phyloP scores from a whole-genome alignment of 2,113 vertebrate species.

The Cinclus mexicanus region DNA sequence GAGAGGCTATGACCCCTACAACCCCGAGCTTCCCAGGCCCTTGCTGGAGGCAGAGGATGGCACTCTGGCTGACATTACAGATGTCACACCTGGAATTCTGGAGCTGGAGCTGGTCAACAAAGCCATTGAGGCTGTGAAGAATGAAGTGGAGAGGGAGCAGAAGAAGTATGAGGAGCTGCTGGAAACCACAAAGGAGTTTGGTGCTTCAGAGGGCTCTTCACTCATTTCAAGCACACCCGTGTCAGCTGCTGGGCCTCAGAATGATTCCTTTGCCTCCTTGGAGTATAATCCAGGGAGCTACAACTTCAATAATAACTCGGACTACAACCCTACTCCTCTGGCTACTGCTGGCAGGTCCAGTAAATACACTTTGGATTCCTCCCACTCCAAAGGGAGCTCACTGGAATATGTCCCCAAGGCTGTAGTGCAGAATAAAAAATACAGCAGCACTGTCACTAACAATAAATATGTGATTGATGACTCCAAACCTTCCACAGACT shows the following conservation, averaged over 20 bases:
- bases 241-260: neutral
- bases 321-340: constrained; percentile 89
- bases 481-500: constrained; percentile 88
- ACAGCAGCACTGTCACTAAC: constrained; percentile 65
- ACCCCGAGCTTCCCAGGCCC: constrained; percentile 84
- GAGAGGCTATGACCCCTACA: constrained; percentile 91
- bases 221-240: neutral
- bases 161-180: constrained; percentile 88
- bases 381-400: constrained; percentile 63
- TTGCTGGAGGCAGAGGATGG: constrained; percentile 74
- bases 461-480: constrained; percentile 92
- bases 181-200: constrained; percentile 66
- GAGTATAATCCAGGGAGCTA: constrained; percentile 83
- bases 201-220: constrained; percentile 60
- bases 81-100: constrained; percentile 76
- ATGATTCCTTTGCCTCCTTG: constrained; percentile 61
- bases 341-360: constrained; percentile 57
- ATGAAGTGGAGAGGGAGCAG: constrained; percentile 90
- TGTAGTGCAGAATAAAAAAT: constrained; percentile 71
- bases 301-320: constrained; percentile 65
- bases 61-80: neutral
- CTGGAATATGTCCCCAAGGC: constrained; percentile 92
- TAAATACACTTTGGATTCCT: constrained; percentile 87
- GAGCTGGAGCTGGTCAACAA: constrained; percentile 92
- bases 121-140: constrained; percentile 91